phyloP scores from a whole-genome alignment of 2,888 invertebrate species.

The Calliscelio sp. region DNA sequence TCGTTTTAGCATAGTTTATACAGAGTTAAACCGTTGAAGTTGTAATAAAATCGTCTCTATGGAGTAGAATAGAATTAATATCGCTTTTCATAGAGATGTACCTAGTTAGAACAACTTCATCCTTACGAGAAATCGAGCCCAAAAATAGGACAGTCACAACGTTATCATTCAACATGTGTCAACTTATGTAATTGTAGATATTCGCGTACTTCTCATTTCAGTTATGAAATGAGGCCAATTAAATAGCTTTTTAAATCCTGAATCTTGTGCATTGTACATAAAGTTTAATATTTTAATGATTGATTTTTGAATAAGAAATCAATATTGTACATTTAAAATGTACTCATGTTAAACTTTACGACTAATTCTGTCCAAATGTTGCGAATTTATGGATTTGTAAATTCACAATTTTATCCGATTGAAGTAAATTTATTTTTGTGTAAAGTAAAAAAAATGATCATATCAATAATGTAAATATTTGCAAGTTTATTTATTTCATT shows the following conservation, averaged over 20 bases:
- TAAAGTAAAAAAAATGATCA: too few species aligned
- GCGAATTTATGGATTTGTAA: too few species aligned
- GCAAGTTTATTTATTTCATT: too few species aligned
- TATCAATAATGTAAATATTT: too few species aligned
- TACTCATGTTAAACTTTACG: too few species aligned
- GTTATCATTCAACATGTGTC: constrained; percentile 43
- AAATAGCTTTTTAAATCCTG: background rate
- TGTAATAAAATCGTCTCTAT: constrained; percentile 48
- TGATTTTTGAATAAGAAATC: too few species aligned
- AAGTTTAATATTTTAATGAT: too few species aligned
- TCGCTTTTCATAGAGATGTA: constrained; percentile 53
- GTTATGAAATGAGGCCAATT: constrained; percentile 7
- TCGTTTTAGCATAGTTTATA: constrained; percentile 17
- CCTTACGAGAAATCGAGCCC: constrained; percentile 48
- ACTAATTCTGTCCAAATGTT: too few species aligned
- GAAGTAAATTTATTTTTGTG: too few species aligned
- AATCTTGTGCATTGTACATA: too few species aligned
- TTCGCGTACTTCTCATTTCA: constrained; percentile 7
- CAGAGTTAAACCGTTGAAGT: constrained; percentile 36
- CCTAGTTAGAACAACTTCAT: constrained; percentile 54
- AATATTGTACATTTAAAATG: too few species aligned
- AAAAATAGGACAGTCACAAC: constrained; percentile 54
- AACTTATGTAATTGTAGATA: constrained; percentile 18
- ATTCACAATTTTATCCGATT: too few species aligned
- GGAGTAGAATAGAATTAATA: constrained; percentile 43